Base-by-base conservation (phyloP, 2,113 vertebrate species). In the Sterrhoptilus dennistouni region DNA sequence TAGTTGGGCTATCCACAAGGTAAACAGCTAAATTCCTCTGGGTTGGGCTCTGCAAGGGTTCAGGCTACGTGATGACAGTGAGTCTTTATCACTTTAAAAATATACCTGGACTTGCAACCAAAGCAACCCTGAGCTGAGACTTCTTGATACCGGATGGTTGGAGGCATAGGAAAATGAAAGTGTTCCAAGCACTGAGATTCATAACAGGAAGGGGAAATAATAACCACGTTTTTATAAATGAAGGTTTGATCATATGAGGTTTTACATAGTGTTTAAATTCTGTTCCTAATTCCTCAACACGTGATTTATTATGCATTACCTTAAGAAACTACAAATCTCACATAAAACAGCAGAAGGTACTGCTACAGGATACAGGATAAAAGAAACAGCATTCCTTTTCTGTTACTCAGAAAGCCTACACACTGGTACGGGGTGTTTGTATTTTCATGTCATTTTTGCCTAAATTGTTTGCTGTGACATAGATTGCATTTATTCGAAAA, bases 21-120 rank as follows among this genome's bases (percentile, higher is more conserved):
- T 54, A 94, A 95, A 82, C 35, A 80, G 36, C 50, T 77, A 8
- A 25, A 69, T 92, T 88, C 44, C 56, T 68, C 69, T 53, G 76
- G 69, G 71, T 3, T 88, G 78, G 71, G 42, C 83, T 83, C 45
- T 47, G 45, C 45, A 45, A 78, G 80, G 64, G 82, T 69, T 95
- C 87, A 88, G 71, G 63, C 66, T 22, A 60, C 33, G 52, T 56
- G 11, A 85, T 83, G 83, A 83, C 56, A 93, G 33, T 29, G 45
- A 83, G 40, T 28, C 38, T 90, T 90, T 78, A 85, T 74, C 42
- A 21, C 63, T 56, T 79, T n/a, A 83, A 96, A 95, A 88, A 91
- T 88, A 65, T 18, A 93, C 45, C 44, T 91, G 64, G 89, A 50
- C 35, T 80, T 85, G 70, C 57, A 83, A 54, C 75, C 50, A 91